Evolutionary conservation across 2,797 vertebrate species (phyloP).

Genomic region (Chelon labrosus): DNA sequence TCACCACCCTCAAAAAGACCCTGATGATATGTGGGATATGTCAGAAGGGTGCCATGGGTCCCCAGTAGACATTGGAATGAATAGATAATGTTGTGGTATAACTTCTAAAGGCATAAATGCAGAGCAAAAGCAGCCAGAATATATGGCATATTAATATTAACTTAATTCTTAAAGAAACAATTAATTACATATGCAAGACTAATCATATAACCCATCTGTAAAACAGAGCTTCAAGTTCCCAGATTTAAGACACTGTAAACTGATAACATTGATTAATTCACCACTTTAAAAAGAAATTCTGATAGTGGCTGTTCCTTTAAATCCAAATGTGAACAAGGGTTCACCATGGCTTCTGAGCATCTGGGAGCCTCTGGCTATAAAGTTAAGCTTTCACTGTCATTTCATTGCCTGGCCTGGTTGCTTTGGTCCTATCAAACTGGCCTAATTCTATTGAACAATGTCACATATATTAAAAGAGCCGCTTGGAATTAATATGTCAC

Average conservation of each 20-base stretch:
- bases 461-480: constrained; percentile 70
- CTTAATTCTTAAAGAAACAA: background rate
- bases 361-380: constrained; percentile 46
- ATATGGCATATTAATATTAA: constrained; percentile 17
- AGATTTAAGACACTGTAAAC: background rate
- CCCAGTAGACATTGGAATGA: constrained; percentile 23
- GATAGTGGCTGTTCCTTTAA: constrained; percentile 27
- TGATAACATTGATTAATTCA: constrained; percentile 3
- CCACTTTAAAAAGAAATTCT: constrained; percentile 6
- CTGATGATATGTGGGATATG: constrained; percentile 57
- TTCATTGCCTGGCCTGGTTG: constrained; percentile 32
- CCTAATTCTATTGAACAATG: constrained; percentile 62
- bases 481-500: constrained; percentile 56
- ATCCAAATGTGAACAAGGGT: constrained; percentile 38
- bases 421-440: constrained; percentile 35
- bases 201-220: background rate
- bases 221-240: background rate
- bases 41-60: constrained; percentile 36
- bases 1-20: constrained; percentile 54
- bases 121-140: constrained; percentile 7
- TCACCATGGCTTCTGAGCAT: constrained; percentile 41
- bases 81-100: constrained; percentile 32
- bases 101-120: constrained; percentile 34
- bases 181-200: background rate
- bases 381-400: constrained; percentile 35